phyloP scores from a whole-genome alignment of 2,888 invertebrate genomes.

The Xylocampa areola region DNA sequence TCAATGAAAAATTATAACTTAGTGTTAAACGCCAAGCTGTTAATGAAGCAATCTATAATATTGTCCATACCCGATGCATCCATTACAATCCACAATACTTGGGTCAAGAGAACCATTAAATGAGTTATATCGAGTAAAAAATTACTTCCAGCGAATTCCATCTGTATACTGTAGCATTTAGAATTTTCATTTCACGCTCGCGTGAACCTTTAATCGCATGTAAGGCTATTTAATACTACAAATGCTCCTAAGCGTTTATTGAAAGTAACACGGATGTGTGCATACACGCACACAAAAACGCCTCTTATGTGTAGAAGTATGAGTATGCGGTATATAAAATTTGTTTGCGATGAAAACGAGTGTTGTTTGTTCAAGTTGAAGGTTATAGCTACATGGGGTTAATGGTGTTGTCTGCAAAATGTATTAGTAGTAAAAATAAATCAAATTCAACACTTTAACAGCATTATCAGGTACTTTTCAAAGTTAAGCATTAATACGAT shows the following conservation, averaged over 20 bases:
- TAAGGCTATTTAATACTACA: conserved; percentile 73
- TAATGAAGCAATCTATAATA: conserved; percentile 50
- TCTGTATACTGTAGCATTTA: conserved; percentile 59
- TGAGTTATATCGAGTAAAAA: conserved; percentile 53
- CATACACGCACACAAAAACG: conserved; percentile 26
- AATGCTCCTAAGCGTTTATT: conserved; percentile 69
- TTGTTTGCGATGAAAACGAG: conserved; percentile 29
- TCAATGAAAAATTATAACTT: conserved; percentile 27
- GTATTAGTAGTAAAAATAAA: no score
- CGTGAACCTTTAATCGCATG: conserved; percentile 74
- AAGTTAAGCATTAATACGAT: no score
- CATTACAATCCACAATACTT: conserved; percentile 43
- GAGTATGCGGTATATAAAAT: conserved; percentile 23
- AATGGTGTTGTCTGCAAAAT: conserved; percentile 5
- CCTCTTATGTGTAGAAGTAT: conserved; percentile 11
- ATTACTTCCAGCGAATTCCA: conserved; percentile 54
- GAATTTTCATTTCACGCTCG: conserved; percentile 79
- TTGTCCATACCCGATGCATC: conserved; percentile 30
- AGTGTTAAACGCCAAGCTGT: conserved; percentile 15
- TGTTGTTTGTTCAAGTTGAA: conserved; percentile 34
- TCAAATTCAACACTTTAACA: no score
- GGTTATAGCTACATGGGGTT: conserved; percentile 8
- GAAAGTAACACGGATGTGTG: conserved; percentile 58
- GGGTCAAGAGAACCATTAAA: conserved; percentile 68
- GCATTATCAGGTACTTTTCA: no score